Percentiles rank a stretch among this genome's conserved stretches.
Evolutionary conservation across 2,113 vertebrate genomes (phyloP).

Genomic region (Pachyramphus minor): DNA sequence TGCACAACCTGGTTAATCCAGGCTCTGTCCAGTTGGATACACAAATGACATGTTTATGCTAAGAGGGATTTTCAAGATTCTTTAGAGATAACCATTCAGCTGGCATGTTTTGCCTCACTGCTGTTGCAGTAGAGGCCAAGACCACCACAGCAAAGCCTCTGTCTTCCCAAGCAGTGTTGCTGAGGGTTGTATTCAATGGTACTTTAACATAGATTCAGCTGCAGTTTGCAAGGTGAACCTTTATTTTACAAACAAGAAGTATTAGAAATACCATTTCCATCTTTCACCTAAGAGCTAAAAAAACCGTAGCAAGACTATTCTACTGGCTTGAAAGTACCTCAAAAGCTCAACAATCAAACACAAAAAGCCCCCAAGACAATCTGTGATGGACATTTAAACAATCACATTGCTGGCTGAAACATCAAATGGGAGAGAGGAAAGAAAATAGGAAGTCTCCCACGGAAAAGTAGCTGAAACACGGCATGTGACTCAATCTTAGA

Average conservation of each 20-base stretch:
- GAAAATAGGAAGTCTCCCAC: not conserved
- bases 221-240: not conserved
- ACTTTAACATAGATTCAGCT: not conserved
- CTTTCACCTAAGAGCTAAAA: not conserved
- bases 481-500: not conserved
- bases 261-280: not conserved
- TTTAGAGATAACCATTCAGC: not conserved
- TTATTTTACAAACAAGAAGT: not conserved
- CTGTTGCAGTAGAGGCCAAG: not conserved
- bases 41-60: conserved; percentile 6
- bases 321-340: not conserved
- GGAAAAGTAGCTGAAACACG: not conserved
- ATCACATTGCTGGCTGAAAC: not conserved
- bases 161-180: not conserved
- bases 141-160: not conserved
- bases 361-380: not conserved
- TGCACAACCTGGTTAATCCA: not conserved
- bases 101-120: not conserved
- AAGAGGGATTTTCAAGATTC: conserved; percentile 3
- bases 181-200: not conserved
- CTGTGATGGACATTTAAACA: not conserved
- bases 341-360: not conserved
- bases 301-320: not conserved
- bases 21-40: not conserved
- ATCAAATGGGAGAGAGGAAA: not conserved